Evolutionary conservation across 2,888 invertebrate genomes (phyloP).

Genomic region (Xiphydria camelus): DNA sequence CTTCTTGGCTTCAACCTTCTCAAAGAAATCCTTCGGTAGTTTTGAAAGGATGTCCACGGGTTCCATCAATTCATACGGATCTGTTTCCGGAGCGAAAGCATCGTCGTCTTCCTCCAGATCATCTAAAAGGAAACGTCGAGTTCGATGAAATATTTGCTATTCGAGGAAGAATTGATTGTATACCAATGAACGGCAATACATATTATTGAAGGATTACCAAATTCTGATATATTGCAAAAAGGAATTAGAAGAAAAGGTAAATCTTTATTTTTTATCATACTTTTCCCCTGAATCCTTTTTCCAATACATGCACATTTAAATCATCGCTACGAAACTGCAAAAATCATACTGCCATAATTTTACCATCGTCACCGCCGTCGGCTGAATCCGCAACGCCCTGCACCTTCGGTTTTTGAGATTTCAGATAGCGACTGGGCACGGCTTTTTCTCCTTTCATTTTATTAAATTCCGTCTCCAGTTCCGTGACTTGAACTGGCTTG

Average conservation of each 20-base stretch:
- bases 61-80: slow-evolving; percentile 88
- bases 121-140: slow-evolving; percentile 30
- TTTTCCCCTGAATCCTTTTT: not conserved
- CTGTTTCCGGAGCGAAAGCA: slow-evolving; percentile 66
- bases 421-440: slow-evolving; percentile 72
- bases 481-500: slow-evolving; percentile 88
- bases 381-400: slow-evolving; percentile 61
- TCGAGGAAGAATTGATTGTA: not conserved
- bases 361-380: slow-evolving; percentile 60
- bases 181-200: slow-evolving; percentile 4
- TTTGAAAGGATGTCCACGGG: slow-evolving; percentile 92
- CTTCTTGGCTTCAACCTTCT: slow-evolving; percentile 91
- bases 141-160: not conserved
- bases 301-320: too few relatives aligned
- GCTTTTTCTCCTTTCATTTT: slow-evolving; percentile 70
- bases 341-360: too few relatives aligned
- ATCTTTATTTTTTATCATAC: too few relatives aligned
- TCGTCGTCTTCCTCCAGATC: slow-evolving; percentile 67
- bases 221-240: slow-evolving; percentile 9
- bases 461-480: slow-evolving; percentile 86
- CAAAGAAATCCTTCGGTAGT: slow-evolving; percentile 93
- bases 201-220: slow-evolving; percentile 1
- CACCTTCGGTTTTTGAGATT: slow-evolving; percentile 79
- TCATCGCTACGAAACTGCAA: too few relatives aligned
- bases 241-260: slow-evolving; percentile 5